Conservation (phyloP, 2,113 vertebrate species). For the Copsychus sechellarum region DNA sequence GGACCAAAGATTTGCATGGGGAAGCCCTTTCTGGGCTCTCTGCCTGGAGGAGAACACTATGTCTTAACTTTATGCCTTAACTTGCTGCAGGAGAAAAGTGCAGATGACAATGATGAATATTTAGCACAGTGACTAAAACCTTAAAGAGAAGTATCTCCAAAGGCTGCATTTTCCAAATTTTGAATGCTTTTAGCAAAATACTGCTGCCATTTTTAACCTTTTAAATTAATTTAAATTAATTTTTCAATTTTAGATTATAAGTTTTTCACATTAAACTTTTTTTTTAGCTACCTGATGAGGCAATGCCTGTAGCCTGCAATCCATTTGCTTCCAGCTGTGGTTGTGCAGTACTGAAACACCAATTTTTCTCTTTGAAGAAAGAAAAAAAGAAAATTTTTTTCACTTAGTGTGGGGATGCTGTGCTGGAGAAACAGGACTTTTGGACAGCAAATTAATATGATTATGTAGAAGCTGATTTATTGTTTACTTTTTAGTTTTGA, state of each 20-base stretch:
- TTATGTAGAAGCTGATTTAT: no score
- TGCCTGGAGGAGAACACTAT: accelerated
- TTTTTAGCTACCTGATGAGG: not conserved
- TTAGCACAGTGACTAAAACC: not conserved
- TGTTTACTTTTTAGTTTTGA: no score
- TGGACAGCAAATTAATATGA: no score
- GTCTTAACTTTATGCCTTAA: not conserved
- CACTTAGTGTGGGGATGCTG: not conserved
- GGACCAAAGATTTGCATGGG: not conserved
- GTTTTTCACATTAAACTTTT: not conserved
- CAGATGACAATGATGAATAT: not conserved
- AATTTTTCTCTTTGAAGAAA: not conserved
- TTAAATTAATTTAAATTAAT: not conserved
- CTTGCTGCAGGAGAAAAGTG: not conserved
- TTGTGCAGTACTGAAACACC: not conserved
- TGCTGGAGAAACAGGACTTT: no score
- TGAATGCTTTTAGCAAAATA: not conserved
- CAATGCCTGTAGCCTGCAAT: not conserved
- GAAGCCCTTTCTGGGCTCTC: not conserved
- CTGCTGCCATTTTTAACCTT: not conserved
- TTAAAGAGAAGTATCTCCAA: not conserved
- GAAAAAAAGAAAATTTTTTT: no score
- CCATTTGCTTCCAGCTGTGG: accelerated
- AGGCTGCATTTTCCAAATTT: not conserved
- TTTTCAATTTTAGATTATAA: not conserved